These are phyloP conservation scores for Myiopsitta monachus DNA, from an alignment of 2,113 vertebrate genomes.

Conservation along the genomic window DNA sequence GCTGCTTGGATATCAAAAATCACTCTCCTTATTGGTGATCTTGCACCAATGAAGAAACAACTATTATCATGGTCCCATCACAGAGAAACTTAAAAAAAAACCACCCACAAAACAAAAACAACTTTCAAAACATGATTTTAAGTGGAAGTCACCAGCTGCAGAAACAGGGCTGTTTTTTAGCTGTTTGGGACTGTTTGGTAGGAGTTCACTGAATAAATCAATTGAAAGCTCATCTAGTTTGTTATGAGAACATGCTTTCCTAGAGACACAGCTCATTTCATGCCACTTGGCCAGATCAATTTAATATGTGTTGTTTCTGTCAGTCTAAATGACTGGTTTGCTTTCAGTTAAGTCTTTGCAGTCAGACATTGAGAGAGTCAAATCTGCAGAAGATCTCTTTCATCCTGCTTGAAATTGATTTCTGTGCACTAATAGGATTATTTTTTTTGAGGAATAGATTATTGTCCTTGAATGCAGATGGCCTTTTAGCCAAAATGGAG, in stretches of 20 bases:
- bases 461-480: neutral
- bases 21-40: neutral
- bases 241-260: neutral
- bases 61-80: neutral
- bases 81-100: neutral
- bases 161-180: neutral
- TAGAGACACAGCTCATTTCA: neutral
- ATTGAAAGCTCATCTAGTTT: neutral
- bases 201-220: neutral
- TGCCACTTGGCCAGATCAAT: neutral
- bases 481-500: neutral
- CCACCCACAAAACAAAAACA: neutral
- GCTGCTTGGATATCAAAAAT: neutral
- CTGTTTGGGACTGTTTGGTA: neutral
- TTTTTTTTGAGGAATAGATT: constrained; percentile 21
- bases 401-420: neutral
- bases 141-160: neutral
- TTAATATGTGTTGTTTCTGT: neutral
- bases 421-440: neutral
- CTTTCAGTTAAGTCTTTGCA: neutral
- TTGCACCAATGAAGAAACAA: neutral
- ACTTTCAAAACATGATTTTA: neutral
- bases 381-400: neutral
- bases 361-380: neutral
- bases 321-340: neutral